A percentile compares a stretch with the other conserved stretches of the same genome.
Conservation (phyloP, 2,797 vertebrate species). For the Chromobotia macracanthus region DNA sequence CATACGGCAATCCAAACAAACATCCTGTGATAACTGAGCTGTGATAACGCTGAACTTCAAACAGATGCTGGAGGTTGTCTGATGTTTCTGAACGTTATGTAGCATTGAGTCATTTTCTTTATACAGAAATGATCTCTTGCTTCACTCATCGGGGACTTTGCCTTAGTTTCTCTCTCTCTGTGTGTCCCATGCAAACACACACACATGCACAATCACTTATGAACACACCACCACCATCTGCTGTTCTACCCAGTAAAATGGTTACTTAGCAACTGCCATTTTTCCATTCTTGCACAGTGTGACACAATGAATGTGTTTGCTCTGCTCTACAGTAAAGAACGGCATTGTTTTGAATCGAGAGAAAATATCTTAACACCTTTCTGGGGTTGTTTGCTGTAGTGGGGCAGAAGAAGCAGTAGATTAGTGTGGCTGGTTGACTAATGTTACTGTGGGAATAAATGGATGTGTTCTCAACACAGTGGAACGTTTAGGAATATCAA, state of each 20-base stretch:
- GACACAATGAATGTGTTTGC: slow-evolving; percentile 46
- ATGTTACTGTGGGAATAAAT: slow-evolving; percentile 13
- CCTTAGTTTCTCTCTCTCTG: slow-evolving; percentile 21
- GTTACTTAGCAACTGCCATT: slow-evolving; percentile 66
- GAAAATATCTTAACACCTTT: slow-evolving; percentile 33
- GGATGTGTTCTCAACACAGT: slow-evolving; percentile 11
- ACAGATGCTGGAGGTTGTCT: slow-evolving; percentile 33
- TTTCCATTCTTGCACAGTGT: slow-evolving; percentile 44
- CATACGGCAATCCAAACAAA: slow-evolving; percentile 6
- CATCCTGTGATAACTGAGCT: neutral
- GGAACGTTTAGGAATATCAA: neutral
- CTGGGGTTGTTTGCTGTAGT: slow-evolving; percentile 5
- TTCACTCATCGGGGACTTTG: slow-evolving; percentile 51
- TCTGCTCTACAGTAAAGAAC: slow-evolving; percentile 44
- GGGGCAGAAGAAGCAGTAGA: neutral
- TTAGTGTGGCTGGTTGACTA: slow-evolving; percentile 7
- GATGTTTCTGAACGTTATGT: slow-evolving; percentile 36
- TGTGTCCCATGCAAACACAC: neutral
- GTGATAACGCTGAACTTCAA: slow-evolving; percentile 24
- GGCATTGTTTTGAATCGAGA: slow-evolving; percentile 38
- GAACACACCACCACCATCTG: slow-evolving; percentile 58
- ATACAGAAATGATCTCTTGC: slow-evolving; percentile 47
- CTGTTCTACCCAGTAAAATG: slow-evolving; percentile 52
- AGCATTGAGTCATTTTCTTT: slow-evolving; percentile 27
- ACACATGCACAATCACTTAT: slow-evolving; percentile 17